phyloP scores from a whole-genome alignment of 2,113 vertebrate genomes.

The Labeo catla region DNA sequence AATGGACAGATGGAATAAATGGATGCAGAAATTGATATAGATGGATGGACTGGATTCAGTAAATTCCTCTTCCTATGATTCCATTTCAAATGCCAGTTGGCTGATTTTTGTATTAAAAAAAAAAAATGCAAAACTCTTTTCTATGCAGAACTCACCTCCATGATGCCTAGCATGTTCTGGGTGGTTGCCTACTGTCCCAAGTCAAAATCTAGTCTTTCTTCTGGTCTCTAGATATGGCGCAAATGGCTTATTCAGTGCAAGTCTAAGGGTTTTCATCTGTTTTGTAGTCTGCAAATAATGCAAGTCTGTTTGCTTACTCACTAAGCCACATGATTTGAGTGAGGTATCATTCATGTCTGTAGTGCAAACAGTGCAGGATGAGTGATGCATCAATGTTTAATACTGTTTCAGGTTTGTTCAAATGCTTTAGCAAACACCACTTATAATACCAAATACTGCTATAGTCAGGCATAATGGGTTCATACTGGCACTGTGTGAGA shows the following conservation, averaged over 20 bases:
- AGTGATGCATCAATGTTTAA: not conserved
- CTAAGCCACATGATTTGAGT: not conserved
- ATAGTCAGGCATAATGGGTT: not conserved
- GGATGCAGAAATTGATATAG: not conserved
- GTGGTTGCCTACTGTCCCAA: not conserved
- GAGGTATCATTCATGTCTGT: not conserved
- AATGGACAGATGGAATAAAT: too few species aligned
- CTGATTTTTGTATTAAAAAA: too few species aligned
- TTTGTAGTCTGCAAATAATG: not conserved
- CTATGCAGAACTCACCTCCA: too few species aligned
- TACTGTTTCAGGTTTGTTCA: conserved; percentile 7
- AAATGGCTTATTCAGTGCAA: not conserved
- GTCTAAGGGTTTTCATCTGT: not conserved
- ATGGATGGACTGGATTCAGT: not conserved
- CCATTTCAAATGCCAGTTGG: too few species aligned
- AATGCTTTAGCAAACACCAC: not conserved
- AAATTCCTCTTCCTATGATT: not conserved
- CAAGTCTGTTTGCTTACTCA: not conserved
- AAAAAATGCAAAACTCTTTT: too few species aligned
- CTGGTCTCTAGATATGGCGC: not conserved
- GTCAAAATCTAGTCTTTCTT: not conserved
- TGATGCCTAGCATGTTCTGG: not conserved
- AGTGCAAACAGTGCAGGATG: not conserved
- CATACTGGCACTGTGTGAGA: not conserved
- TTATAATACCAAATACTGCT: not conserved